These are phyloP conservation scores for Leptinotarsa undecemlineata DNA, from an alignment of 1,140 invertebrate genomes.

Conservation along the genomic window DNA sequence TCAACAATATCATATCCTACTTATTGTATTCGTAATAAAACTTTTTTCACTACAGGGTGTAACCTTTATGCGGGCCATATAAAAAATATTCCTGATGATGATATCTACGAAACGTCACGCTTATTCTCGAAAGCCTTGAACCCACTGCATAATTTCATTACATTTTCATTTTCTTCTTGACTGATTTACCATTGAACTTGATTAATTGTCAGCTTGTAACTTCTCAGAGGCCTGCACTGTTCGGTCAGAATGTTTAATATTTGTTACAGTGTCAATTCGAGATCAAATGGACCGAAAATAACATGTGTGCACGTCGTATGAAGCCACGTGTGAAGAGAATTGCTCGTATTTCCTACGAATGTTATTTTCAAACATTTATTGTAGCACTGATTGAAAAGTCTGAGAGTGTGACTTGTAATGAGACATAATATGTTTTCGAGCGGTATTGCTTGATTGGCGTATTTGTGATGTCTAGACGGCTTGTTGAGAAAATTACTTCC, in stretches of 20 bases:
- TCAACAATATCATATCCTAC: too few species aligned
- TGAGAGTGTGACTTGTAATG: constrained; percentile 25
- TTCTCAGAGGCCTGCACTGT: not conserved
- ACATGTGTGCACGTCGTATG: constrained; percentile 30
- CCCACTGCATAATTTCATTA: too few species aligned
- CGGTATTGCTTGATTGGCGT: constrained; percentile 3
- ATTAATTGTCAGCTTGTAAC: not conserved
- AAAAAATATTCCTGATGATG: too few species aligned
- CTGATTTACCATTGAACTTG: too few species aligned
- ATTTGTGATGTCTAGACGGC: not conserved
- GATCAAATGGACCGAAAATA: constrained; percentile 43
- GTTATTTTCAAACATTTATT: constrained; percentile 39
- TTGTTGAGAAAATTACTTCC: not conserved
- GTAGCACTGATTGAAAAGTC: constrained; percentile 36
- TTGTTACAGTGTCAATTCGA: constrained; percentile 39
- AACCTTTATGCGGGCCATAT: too few species aligned
- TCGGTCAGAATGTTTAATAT: constrained; percentile 32
- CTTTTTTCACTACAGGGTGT: too few species aligned
- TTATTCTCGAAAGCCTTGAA: too few species aligned
- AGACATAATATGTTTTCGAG: constrained; percentile 12
- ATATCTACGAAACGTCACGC: too few species aligned
- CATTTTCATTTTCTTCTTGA: too few species aligned
- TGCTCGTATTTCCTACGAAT: constrained; percentile 36
- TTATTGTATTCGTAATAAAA: too few species aligned
- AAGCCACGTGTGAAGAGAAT: constrained; percentile 38